Base-by-base conservation (phyloP, 2,113 vertebrate species). In the Agapornis roseicollis region DNA sequence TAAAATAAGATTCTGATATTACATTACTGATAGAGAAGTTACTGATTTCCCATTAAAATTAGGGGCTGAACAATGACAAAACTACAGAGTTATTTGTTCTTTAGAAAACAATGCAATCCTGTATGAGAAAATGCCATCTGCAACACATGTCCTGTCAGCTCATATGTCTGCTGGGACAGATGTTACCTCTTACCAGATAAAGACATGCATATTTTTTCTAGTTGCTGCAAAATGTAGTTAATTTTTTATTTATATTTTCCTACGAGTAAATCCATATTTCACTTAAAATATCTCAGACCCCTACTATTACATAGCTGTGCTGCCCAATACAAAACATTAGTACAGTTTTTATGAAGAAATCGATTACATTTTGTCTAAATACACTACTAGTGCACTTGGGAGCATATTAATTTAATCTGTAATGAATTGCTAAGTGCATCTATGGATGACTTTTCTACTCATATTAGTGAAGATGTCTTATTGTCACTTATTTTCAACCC, bases 401-500 rank as follows among this genome's bases (percentile, higher is more conserved):
- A 91, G 35, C 27, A 85, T 56, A 90, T 22, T 47, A 16, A 76
- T 78, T 16, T 35, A 80, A 73, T 80, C 25, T 76, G 79, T 77
- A 81, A 53, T 53, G 8, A 80, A 93, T 70, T 76, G 64, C 92
- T 94, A 97, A 91, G 71, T 93, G 58, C 55, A 97, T 18, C 8
- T 93, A 90, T 76, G 95, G 79, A 93, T 82, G 70, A 94, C 42
- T 93, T 80, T 16, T 87, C 73, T 39, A 13, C 49, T 96, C 17
- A 10, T 92, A 47, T 87, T 78, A 96, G 44, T 87, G 84, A 96
- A 93, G 58, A 49, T 52, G 12, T 89, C 39, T 93, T 83, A 94
- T 37, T 89, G 72, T 71, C 77, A 97, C 68, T 93, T 97, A 88
- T 71, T 94, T 95, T 94, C 16, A 28, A 87, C 87, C 33, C 20